Evolutionary conservation across 2,888 invertebrate genomes (phyloP).

Genomic region (Mesorhabditis sp.): DNA sequence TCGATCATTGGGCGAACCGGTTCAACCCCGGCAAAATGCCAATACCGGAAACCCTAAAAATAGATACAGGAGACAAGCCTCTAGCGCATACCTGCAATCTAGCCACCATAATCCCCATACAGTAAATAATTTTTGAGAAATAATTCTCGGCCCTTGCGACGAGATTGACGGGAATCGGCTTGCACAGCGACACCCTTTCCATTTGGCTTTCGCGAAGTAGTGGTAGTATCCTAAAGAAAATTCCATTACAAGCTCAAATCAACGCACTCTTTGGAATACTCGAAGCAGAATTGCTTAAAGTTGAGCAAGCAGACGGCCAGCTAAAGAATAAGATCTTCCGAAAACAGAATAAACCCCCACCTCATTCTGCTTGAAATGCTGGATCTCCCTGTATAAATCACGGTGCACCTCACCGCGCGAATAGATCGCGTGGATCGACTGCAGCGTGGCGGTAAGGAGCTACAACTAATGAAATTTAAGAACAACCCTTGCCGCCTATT

Average conservation of each 20-base stretch:
- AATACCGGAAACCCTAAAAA: constrained; percentile 44
- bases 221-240: background rate
- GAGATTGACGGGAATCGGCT: constrained; percentile 25
- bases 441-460: background rate
- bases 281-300: background rate
- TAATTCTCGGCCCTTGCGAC: constrained; percentile 28
- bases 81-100: constrained; percentile 22
- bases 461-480: background rate
- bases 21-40: constrained; percentile 17
- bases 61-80: background rate
- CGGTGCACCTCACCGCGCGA: background rate
- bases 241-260: background rate
- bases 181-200: constrained; percentile 18
- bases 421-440: background rate
- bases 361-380: background rate
- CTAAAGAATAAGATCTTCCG: background rate
- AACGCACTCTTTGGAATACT: background rate
- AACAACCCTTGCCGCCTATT: background rate
- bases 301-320: background rate
- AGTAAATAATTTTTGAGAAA: constrained; percentile 44
- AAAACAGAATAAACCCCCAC: background rate
- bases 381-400: background rate
- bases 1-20: constrained; percentile 23
- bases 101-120: constrained; percentile 47
- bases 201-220: constrained; percentile 16